Evolutionary conservation across 2,113 vertebrate species (phyloP), one percentile per base, ranked within the genome.

Genomic region (Noctilio leporinus): DNA sequence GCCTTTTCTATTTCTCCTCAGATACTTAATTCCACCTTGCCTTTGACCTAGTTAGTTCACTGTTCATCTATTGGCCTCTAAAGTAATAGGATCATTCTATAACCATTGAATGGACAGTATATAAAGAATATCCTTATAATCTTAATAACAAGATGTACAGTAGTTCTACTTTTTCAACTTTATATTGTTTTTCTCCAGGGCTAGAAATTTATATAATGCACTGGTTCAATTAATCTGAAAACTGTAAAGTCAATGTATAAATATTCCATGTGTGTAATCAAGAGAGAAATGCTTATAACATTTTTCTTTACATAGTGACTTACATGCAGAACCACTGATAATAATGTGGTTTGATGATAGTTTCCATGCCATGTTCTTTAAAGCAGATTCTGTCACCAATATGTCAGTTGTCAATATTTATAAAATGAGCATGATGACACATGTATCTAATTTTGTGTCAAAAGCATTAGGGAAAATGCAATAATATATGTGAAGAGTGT

Each of bases 321-420:
- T 26, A 4, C 45, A 49, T 40, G 33, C 49, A 85, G 70, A 90
- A 86, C 73, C 76, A 72, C 55, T 75, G 83, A 82, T 83, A 83
- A 83, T 30, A n/a, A 47, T 11, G 45, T 24, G 22, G 72, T 51
- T 55, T 24, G 55, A 69, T n/a, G 55, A 93, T 78, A 65, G 73
- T 89, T 73, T 40, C 43, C 67, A 43, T 78, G 57, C 35, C 16
- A 0, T 88, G 67, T 88, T 93, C 43, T 96, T 77, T 35, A 10
- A 30, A 70, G 78, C 65, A 97, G 89, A 96, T 89, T 91, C 83
- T 70, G 47, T 78, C 64, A 65, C 55, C 75, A 69, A 57, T 57
- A 78, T 75, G 64, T 80, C 73, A 88, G 6, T 33, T 49, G 7
- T 1, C 78, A 73, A 15, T 92, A 89, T 84, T 89, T 70, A 38